Evolutionary conservation across 2,797 vertebrate species (phyloP), one percentile per base, ranked within the genome.

Genomic region (Lepus oiostolus): DNA sequence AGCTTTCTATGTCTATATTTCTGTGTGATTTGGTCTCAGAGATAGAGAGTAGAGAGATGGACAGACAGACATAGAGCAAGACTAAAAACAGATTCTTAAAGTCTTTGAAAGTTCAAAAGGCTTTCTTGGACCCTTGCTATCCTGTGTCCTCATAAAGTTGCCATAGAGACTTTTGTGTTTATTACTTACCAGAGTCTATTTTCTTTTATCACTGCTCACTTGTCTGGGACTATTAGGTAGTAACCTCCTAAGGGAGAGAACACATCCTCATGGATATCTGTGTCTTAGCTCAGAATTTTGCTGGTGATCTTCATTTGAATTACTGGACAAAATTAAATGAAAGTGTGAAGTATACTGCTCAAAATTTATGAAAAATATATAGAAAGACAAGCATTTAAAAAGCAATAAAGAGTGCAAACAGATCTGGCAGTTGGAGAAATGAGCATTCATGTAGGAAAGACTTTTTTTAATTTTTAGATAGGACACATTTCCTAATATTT

Each of bases 361-460:
- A 91, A 88, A 87, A 38, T 92, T 91, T 76, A 77, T 30, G 60
- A 74, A 85, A 93, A 93, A 95, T 75, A 16, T 75, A 30, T 38
- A 63, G n/a, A 28, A 74, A 95, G 58, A 79, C n/a, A 95, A 47
- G 60, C 79, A 93, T 88, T 94, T 93, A 74, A 93, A 94, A 93
- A 94, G 85, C 79, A 94, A 14, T 92, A 68, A 81, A 71, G 91
- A 85, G 54, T 91, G 82, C 85, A 95, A 95, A 93, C 30, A 82
- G 60, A 85, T 72, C 80, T 94, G 74, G 42, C 67, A 92, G 68
- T 65, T 93, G 21, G 94, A 95, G 72, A 88, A 93, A 47, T 67
- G 72, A 91, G 35, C 92, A 77, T 92, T 95, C 92, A 85, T 85
- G 84, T 85, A 76, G 79, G 22, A 70, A 95, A 92, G 95, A 86